Base-by-base conservation (phyloP, 2,888 invertebrate species). In the Hyles lineata region DNA sequence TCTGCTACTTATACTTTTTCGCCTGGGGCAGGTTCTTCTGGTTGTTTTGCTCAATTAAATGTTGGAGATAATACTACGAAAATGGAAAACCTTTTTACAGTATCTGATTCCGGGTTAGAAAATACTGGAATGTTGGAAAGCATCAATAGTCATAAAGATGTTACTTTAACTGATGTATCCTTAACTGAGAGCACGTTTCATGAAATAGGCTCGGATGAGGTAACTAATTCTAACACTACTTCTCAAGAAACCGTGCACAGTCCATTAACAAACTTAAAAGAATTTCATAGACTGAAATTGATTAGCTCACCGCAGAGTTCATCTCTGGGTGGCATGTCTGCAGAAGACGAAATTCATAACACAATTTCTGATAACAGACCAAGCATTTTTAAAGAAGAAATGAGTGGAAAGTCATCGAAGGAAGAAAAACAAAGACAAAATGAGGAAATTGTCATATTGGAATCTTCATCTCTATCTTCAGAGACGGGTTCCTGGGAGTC, bases 401-500 rank as follows among this genome's bases (percentile, higher is more conserved):
- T 79, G 50, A 83, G 79, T 79, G 81, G 82, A 60, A 88, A 85
- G 74, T 88, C 91, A 19, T 86, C 90, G 9, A 96, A 96, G 84
- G 96, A 96, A 83, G 96, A 96, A 80, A 96, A 96, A 78, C 96
- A 96, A 80, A 90, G 95, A 29, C 95, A 95, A 79, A 96, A 96
- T 85, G 96, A 96, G 85, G 96, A 96, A 83, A 96, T 96, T 76
- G 95, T 96, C 23, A 95, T 95, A 78, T 89, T 96, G 87, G 96
- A 96, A 80, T 96, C 96, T 0, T 96, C 96, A 6, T 96, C 96
- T 1, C 90, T 96, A 72, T 96, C 96, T 52, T 96, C 96, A 9
- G 96, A 96, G 87, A 96, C 96, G 23, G 96, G 96, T 63, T 96
- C 96, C 23, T 96, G 96, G 96, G 96, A 96, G 83, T 95, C 96